These are phyloP conservation scores for Adoxophyes honmai DNA, from an alignment of 1,140 invertebrate species.

Conservation along the genomic window DNA sequence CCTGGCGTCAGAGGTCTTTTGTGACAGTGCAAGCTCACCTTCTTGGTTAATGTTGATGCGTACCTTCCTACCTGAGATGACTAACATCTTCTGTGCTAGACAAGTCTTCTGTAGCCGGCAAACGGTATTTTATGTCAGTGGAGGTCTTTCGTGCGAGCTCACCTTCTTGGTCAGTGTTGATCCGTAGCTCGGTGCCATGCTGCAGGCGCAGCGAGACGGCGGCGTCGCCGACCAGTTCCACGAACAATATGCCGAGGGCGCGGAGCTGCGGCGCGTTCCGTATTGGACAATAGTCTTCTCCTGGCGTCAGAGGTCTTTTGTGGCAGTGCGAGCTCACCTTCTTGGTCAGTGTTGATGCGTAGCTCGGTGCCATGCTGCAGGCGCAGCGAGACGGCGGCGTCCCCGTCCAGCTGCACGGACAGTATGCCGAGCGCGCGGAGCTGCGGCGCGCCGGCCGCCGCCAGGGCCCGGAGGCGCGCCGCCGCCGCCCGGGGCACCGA, in stretches of 20 bases:
- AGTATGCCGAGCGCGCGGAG: constrained; percentile 94
- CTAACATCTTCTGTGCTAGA: too few species aligned
- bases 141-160: too few species aligned
- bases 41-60: constrained; percentile 14
- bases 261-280: constrained; percentile 88
- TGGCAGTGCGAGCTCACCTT: constrained; percentile 43
- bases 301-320: constrained; percentile 61
- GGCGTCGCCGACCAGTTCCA: constrained; percentile 97
- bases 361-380: constrained; percentile 80
- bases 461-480: constrained; percentile 90
- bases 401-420: constrained; percentile 96
- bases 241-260: constrained; percentile 94
- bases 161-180: constrained; percentile 56
- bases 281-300: constrained; percentile 87
- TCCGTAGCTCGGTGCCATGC: constrained; percentile 61
- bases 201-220: constrained; percentile 94
- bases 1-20: too few species aligned
- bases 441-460: constrained; percentile 91
- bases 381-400: constrained; percentile 95
- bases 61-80: too few species aligned
- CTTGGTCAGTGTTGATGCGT: constrained; percentile 51
- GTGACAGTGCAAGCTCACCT: too few species aligned
- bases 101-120: neutral
- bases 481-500: constrained; percentile 97
- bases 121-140: too few species aligned